These are phyloP conservation scores for Charina bottae DNA, from an alignment of 2,113 vertebrate genomes.

Conservation along the genomic window DNA sequence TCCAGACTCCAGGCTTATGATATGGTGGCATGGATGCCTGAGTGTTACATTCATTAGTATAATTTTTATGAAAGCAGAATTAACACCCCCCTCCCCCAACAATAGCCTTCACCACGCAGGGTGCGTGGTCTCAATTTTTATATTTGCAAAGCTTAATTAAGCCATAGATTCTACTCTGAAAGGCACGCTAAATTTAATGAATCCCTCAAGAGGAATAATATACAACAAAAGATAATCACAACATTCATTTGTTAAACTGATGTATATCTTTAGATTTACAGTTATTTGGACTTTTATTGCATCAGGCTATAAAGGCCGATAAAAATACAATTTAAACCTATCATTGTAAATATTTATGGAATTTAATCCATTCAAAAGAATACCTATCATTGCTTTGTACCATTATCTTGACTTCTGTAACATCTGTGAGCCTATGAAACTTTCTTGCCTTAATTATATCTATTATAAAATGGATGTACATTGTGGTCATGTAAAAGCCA, in stretches of 20 bases:
- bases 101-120: constrained; percentile 83
- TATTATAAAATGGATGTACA: neutral
- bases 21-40: constrained; percentile 61
- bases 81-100: constrained; percentile 70
- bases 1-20: constrained; percentile 82
- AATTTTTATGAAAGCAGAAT: constrained; percentile 78
- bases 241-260: constrained; percentile 97
- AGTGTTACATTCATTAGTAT: constrained; percentile 85
- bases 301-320: constrained; percentile 73
- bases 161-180: constrained; percentile 99
- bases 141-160: constrained; percentile 99
- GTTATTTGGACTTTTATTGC: constrained; percentile 83
- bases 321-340: constrained; percentile 72
- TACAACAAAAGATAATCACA: constrained; percentile 96
- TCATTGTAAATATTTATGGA: constrained; percentile 67
- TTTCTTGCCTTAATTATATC: neutral
- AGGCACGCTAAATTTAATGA: constrained; percentile 94
- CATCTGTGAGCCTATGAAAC: constrained; percentile 29
- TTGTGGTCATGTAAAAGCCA: neutral
- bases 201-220: constrained; percentile 92
- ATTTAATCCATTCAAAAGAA: constrained; percentile 53
- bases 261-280: constrained; percentile 92
- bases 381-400: constrained; percentile 60
- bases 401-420: constrained; percentile 59
- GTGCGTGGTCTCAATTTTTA: constrained; percentile 91